phyloP scores from a whole-genome alignment of 1,140 invertebrate species.

The Adelges cooleyi region DNA sequence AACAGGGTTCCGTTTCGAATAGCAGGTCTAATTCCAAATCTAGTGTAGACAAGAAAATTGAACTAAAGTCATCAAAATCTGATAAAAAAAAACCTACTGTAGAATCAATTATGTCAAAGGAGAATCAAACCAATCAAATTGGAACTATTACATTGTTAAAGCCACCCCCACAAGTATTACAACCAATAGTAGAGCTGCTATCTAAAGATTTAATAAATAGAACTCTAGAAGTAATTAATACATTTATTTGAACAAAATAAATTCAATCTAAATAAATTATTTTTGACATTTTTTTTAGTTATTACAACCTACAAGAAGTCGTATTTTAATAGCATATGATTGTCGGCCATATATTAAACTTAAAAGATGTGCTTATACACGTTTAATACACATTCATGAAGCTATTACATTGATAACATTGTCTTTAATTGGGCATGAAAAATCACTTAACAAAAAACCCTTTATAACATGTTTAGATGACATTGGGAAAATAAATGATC shows the following conservation, averaged over 20 bases:
- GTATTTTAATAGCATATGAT: constrained; percentile 10
- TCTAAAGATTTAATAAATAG: constrained; percentile 5
- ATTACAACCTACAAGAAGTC: background rate
- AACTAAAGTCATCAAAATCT: too few species aligned
- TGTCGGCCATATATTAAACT: background rate
- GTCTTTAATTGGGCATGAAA: constrained; percentile 5
- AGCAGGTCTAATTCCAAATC: too few species aligned
- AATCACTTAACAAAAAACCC: constrained; percentile 11
- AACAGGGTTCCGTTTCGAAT: too few species aligned
- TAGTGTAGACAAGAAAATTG: too few species aligned
- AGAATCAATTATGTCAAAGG: too few species aligned
- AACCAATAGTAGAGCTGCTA: background rate
- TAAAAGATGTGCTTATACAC: background rate
- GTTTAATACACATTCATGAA: background rate
- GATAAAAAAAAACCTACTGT: too few species aligned
- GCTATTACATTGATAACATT: constrained; percentile 16
- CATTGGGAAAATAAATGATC: background rate
- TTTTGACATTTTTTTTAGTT: background rate
- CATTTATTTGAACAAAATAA: background rate
- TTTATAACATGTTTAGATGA: background rate
- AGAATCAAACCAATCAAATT: too few species aligned
- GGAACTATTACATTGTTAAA: background rate
- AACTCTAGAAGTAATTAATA: constrained; percentile 14
- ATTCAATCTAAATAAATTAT: background rate
- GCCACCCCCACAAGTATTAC: background rate